Conservation (phyloP, 1,140 invertebrate genomes). For the Metopolophium dirhodum region DNA sequence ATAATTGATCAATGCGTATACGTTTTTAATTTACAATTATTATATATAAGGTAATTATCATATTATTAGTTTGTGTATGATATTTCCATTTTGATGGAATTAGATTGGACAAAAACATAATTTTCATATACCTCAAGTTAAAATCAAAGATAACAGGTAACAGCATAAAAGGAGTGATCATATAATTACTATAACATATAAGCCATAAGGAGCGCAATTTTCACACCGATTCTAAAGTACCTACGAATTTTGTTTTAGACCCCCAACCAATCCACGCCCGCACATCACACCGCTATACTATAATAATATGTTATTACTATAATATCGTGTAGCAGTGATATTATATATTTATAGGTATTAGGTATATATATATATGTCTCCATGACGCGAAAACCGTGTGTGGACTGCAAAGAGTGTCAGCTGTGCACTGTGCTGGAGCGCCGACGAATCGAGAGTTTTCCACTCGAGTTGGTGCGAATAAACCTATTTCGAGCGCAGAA, state of each 20-base stretch:
- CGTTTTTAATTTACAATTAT: not conserved
- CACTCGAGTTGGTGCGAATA: slow-evolving; percentile 1
- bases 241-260: not conserved
- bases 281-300: not conserved
- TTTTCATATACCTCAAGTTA: not conserved
- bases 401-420: not conserved
- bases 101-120: no score
- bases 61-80: no score
- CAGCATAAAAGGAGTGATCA: no score
- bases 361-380: not conserved
- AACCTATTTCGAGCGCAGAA: not conserved
- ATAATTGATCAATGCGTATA: not conserved
- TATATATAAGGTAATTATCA: no score
- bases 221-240: not conserved
- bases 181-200: no score
- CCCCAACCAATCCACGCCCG: not conserved
- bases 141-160: not conserved
- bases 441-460: not conserved
- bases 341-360: not conserved
- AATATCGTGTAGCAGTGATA: not conserved
- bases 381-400: not conserved
- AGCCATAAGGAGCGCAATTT: not conserved
- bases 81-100: no score
- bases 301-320: not conserved
- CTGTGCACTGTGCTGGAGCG: not conserved